Base-by-base conservation (phyloP, 2,113 vertebrate species). In the Gallinago paraguaiae region DNA sequence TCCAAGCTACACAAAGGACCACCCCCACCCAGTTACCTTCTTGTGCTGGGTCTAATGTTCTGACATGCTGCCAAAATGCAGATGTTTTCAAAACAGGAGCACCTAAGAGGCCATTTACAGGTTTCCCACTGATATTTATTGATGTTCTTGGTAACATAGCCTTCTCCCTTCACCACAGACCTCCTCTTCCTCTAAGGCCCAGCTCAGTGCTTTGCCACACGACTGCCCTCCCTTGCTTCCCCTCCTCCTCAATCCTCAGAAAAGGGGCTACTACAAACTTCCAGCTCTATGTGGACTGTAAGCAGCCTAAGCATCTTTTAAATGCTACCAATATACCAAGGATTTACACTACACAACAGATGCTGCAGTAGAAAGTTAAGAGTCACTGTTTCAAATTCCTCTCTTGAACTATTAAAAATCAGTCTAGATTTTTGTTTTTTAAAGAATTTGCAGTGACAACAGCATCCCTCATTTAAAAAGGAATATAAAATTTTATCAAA, bases 401-500 rank as follows among this genome's bases (percentile, higher is more conserved):
- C 71, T 50, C 85, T 41, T n/a, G 53, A 67, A 25, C 31, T 67
- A 9, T 11, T 82, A 75, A 71, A 88, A 88, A 64, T 23, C n/a
- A 30, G 27, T 10, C 59, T 39, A 22, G 46, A 53, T 50, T 90
- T 71, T n/a, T n/a, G 4, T 41, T 75, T 83, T 67, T 84, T 39
- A 35, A 45, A 81, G 37, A 24, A 63, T 64, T 60, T 79, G 48
- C 37, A 50, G 11, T 35, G 57, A 61, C 33, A 81, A 33, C 48
- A 70, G 31, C 53, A 43, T 82, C 54, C 59, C 48, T 86, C 22
- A 18, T 75, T 60, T 86, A 48, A 71, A 86, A 82, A 64, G 17
- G 45, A 91, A 53, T 60, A 70, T 9, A 51, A 18, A 13, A 76
- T 94, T 94, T 88, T 61, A 75, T 79, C 90, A 75, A 91, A 95